Conservation (phyloP, 2,113 vertebrate genomes). For the Elephantulus edwardii region DNA sequence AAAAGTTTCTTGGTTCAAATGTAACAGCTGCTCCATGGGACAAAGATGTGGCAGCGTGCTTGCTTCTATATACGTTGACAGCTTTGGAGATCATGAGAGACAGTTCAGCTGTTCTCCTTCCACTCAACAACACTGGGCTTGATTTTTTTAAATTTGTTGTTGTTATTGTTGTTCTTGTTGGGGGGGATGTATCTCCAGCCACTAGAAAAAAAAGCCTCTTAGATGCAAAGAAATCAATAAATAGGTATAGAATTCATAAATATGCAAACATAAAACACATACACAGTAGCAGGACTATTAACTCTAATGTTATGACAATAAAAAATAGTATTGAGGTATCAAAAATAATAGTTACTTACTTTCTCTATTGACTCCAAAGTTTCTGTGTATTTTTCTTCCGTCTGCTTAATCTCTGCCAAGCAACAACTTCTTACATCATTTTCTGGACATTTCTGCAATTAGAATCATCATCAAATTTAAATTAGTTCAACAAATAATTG, state of each 20-base stretch:
- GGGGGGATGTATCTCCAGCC: neutral
- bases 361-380: slow-evolving; percentile 97
- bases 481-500: neutral
- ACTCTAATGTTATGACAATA: neutral
- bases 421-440: slow-evolving; percentile 96
- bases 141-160: no score
- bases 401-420: slow-evolving; percentile 96
- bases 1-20: no score
- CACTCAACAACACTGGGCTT: no score
- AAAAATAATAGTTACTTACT: slow-evolving; percentile 79
- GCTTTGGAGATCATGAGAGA: no score
- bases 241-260: neutral
- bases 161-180: no score
- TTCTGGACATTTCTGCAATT: slow-evolving; percentile 92
- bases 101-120: no score
- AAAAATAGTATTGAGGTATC: neutral
- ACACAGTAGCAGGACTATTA: neutral
- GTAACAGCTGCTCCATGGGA: no score
- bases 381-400: slow-evolving; percentile 98
- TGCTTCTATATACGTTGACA: no score
- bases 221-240: neutral
- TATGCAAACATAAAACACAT: neutral
- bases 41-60: no score
- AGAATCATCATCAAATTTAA: slow-evolving; percentile 66
- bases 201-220: neutral